Percentiles rank a stretch among this genome's conserved stretches.
Conservation (phyloP, 2,797 vertebrate genomes). For the Labroides dimidiatus region DNA sequence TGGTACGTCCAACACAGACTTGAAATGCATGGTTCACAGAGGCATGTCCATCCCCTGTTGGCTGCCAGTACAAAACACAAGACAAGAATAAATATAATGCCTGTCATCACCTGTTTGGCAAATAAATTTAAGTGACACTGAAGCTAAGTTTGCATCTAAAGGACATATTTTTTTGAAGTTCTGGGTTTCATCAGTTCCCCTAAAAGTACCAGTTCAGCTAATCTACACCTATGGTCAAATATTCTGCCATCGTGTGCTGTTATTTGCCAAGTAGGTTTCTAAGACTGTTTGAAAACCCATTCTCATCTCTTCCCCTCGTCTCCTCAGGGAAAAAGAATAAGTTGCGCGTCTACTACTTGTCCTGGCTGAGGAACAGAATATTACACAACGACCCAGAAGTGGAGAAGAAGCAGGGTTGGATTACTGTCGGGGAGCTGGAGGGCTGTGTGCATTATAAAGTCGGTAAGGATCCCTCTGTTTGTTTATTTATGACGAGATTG, state of each 20-base stretch:
- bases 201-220: background rate
- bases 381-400: constrained; percentile 98
- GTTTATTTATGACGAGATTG: background rate
- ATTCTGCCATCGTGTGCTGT: background rate
- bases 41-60: no score
- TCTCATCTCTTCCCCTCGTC: background rate
- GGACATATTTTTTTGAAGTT: no score
- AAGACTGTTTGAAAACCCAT: background rate
- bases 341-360: constrained; percentile 96
- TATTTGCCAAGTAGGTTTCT: background rate
- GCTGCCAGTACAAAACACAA: no score
- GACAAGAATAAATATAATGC: no score
- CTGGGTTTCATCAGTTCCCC: background rate
- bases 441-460: constrained; percentile 99
- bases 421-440: constrained; percentile 96
- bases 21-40: no score
- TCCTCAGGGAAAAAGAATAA: constrained; percentile 96
- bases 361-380: constrained; percentile 98
- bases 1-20: constrained; percentile 77
- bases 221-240: background rate
- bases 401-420: constrained; percentile 99
- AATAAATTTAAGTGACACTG: no score
- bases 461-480: constrained; percentile 80
- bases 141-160: background rate
- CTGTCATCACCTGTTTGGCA: no score